Evolutionary conservation across 1,140 invertebrate genomes (phyloP).

Genomic region (Drosophila santomea): DNA sequence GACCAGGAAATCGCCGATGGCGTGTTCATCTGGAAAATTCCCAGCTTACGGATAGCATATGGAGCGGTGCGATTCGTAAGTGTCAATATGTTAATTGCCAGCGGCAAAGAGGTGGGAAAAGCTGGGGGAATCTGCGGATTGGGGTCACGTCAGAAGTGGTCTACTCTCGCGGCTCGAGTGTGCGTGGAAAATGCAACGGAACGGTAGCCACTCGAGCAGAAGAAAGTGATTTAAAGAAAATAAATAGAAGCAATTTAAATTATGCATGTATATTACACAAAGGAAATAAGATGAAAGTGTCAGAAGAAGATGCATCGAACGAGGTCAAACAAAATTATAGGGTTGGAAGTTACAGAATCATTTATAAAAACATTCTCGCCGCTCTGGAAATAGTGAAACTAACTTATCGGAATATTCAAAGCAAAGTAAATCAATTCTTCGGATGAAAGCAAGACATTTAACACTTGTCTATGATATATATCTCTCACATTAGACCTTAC

Average conservation of each 20-base stretch:
- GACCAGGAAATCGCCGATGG: constrained; percentile 37
- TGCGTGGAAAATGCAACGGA: constrained; percentile 45
- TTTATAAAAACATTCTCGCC: constrained; percentile 7
- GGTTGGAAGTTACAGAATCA: background rate
- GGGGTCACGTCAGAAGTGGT: constrained; percentile 60
- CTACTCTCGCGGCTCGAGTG: constrained; percentile 24
- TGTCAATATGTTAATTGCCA: constrained; percentile 73
- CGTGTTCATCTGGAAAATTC: constrained; percentile 67
- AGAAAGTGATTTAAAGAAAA: constrained; percentile 45
- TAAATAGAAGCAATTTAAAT: constrained; percentile 34
- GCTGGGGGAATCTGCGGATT: constrained; percentile 28
- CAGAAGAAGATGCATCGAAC: constrained; percentile 22
- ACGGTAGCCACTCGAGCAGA: constrained; percentile 45
- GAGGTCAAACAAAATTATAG: background rate
- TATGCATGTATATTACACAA: constrained; percentile 27
- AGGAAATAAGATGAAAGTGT: constrained; percentile 31
- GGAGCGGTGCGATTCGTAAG: constrained; percentile 58
- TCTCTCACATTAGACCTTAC: background rate
- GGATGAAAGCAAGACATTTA: too few species aligned
- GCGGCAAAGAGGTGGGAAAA: constrained; percentile 7
- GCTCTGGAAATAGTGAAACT: background rate
- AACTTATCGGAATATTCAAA: background rate
- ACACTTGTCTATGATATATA: background rate
- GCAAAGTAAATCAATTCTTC: background rate
- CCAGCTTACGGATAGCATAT: constrained; percentile 30